Evolutionary conservation across 37 sponge, comb jelly and placozoan species (phyloP).

Genomic region (Eunapius fragilis): DNA sequence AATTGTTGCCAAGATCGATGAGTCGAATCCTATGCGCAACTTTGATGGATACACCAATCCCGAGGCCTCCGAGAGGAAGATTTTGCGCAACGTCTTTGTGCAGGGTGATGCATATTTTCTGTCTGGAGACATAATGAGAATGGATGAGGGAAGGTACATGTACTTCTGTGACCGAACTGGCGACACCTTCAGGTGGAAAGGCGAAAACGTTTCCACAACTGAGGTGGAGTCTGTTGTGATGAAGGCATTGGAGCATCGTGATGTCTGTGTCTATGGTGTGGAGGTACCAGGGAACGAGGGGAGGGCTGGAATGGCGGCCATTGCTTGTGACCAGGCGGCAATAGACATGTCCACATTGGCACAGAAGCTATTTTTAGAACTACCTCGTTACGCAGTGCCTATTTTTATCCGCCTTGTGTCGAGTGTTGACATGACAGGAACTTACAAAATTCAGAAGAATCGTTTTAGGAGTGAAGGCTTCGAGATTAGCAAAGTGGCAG

Average conservation of each 20-base stretch:
- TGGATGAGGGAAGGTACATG: constrained; percentile 76
- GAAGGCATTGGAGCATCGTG: constrained; percentile 23
- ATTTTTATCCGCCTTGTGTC: constrained; percentile 65
- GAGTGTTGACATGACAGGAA: constrained; percentile 52
- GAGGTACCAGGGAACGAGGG: constrained; percentile 69
- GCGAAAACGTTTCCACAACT: constrained; percentile 88
- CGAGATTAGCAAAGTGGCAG: too few relatives aligned
- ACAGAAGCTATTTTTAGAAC: constrained; percentile 19
- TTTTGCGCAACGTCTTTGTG: constrained; percentile 44
- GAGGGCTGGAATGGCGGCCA: constrained; percentile 82
- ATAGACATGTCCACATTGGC: constrained; percentile 51
- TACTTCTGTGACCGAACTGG: constrained; percentile 85
- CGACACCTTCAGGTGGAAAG: constrained; percentile 92
- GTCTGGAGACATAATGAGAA: constrained; percentile 55
- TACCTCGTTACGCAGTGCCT: constrained; percentile 79
- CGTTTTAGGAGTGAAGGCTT: constrained; percentile 65
- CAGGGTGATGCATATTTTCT: constrained; percentile 60
- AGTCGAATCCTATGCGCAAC: constrained; percentile 8
- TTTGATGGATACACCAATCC: constrained; percentile 72
- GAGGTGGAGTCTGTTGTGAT: constrained; percentile 72
- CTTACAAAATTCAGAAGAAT: constrained; percentile 74
- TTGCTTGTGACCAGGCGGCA: constrained; percentile 15
- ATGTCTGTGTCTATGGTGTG: constrained; percentile 84
- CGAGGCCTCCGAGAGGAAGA: constrained; percentile 57
- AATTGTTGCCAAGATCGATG: constrained; percentile 40